Evolutionary conservation across 2,888 invertebrate genomes (phyloP).

Genomic region (Drosophila tanythrix): DNA sequence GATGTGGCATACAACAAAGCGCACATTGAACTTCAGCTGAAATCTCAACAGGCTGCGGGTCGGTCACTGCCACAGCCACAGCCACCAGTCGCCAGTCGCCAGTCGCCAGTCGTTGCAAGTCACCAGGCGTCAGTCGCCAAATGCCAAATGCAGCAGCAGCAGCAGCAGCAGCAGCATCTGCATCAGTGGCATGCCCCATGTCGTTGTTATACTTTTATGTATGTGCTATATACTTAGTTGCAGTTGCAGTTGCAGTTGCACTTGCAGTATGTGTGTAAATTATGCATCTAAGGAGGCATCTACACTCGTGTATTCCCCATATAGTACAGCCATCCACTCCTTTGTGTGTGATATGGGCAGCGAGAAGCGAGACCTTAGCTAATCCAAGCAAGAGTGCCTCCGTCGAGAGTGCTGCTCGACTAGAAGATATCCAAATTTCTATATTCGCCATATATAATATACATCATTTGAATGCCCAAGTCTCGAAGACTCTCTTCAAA

Average conservation of each 20-base stretch:
- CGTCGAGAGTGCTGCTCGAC: not conserved
- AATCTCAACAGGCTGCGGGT: constrained; percentile 64
- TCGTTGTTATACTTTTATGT: constrained; percentile 16
- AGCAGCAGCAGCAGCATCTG: constrained; percentile 5
- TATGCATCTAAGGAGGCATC: constrained; percentile 23
- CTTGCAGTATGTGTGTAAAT: constrained; percentile 7
- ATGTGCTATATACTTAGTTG: constrained; percentile 15
- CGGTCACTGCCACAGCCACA: constrained; percentile 61
- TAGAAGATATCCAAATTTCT: not conserved
- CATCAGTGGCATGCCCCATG: constrained; percentile 25
- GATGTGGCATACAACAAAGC: constrained; percentile 49
- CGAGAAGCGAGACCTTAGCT: constrained; percentile 10
- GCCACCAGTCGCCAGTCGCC: not conserved
- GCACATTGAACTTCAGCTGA: constrained; percentile 68
- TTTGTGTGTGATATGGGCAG: constrained; percentile 26
- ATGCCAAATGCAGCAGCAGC: constrained; percentile 59
- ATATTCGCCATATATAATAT: not conserved
- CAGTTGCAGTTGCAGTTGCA: constrained; percentile 12
- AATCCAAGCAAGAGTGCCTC: not conserved
- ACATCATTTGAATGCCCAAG: not conserved
- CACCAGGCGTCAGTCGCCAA: constrained; percentile 35
- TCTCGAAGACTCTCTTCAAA: not conserved
- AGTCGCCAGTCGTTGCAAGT: constrained; percentile 8
- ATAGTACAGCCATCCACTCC: not conserved
- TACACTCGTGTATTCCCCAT: not conserved